phyloP scores from a whole-genome alignment of 2,888 invertebrate genomes.

The Eristalinus aeneus region DNA sequence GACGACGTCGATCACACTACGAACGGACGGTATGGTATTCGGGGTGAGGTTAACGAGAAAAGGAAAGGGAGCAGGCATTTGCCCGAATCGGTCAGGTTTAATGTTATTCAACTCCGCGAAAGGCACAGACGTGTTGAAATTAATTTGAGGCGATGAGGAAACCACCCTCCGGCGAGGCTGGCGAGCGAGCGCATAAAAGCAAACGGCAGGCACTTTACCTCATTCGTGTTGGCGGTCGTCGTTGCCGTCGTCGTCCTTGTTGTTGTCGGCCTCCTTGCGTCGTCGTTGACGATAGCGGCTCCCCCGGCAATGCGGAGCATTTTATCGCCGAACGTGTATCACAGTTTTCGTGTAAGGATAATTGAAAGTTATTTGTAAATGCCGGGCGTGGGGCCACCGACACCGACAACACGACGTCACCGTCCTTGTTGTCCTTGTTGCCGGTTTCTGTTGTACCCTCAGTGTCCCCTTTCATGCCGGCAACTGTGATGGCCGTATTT shows the following conservation, averaged over 20 bases:
- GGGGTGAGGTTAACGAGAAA: slow-evolving; percentile 37
- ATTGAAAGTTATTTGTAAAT: slow-evolving; percentile 56
- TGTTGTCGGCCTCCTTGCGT: background rate
- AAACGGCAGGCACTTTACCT: background rate
- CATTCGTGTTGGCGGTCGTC: background rate
- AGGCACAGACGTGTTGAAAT: slow-evolving; percentile 48
- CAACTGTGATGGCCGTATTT: slow-evolving; percentile 10
- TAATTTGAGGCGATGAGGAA: slow-evolving; percentile 31
- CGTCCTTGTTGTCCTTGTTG: background rate
- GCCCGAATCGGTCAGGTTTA: slow-evolving; percentile 56
- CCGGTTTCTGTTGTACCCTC: background rate
- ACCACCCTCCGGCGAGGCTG: background rate
- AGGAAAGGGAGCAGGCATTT: slow-evolving; percentile 41
- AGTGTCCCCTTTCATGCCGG: background rate
- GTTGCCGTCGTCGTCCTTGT: background rate
- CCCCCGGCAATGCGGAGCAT: background rate
- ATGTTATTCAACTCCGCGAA: slow-evolving; percentile 52
- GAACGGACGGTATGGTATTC: background rate
- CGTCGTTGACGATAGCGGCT: background rate
- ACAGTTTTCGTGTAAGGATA: slow-evolving; percentile 41
- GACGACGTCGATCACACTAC: slow-evolving; percentile 1
- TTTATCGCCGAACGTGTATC: slow-evolving; percentile 37
- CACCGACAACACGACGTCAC: background rate
- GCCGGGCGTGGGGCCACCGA: background rate
- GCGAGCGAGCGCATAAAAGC: background rate